Percentiles rank a stretch among this genome's conserved stretches.
Evolutionary conservation across 1,140 invertebrate genomes (phyloP).

Genomic region (Camponotus pennsylvanicus): DNA sequence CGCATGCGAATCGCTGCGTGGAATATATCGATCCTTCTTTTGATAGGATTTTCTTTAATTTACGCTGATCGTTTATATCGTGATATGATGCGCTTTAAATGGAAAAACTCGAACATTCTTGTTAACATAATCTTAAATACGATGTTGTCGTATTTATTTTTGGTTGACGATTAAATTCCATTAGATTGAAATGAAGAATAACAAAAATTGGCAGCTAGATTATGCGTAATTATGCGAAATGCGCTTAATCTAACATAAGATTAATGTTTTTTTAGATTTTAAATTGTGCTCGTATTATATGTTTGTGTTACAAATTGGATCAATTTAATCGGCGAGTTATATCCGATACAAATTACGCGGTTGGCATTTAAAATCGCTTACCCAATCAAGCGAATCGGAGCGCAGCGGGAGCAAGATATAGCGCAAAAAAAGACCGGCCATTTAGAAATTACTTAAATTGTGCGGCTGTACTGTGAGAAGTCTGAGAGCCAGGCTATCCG

Average conservation of each 20-base stretch:
- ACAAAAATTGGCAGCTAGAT: background rate
- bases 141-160: background rate
- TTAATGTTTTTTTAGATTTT: constrained; percentile 5
- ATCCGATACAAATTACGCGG: constrained; percentile 51
- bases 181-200: background rate
- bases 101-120: background rate
- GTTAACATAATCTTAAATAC: background rate
- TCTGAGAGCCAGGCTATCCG: constrained; percentile 3
- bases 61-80: constrained; percentile 53
- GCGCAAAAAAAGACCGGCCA: constrained; percentile 12
- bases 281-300: background rate
- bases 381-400: constrained; percentile 49
- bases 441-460: constrained; percentile 40
- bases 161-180: background rate
- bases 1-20: constrained; percentile 44
- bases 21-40: constrained; percentile 46
- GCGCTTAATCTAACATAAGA: background rate
- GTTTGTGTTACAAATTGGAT: constrained; percentile 32
- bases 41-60: constrained; percentile 64
- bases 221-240: background rate
- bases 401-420: constrained; percentile 31
- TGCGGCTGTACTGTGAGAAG: background rate
- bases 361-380: constrained; percentile 49
- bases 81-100: constrained; percentile 29
- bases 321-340: constrained; percentile 33